Evolutionary conservation across 2,888 invertebrate species (phyloP), one percentile per base, ranked within the genome.

Genomic region (Calliopum simillimum): DNA sequence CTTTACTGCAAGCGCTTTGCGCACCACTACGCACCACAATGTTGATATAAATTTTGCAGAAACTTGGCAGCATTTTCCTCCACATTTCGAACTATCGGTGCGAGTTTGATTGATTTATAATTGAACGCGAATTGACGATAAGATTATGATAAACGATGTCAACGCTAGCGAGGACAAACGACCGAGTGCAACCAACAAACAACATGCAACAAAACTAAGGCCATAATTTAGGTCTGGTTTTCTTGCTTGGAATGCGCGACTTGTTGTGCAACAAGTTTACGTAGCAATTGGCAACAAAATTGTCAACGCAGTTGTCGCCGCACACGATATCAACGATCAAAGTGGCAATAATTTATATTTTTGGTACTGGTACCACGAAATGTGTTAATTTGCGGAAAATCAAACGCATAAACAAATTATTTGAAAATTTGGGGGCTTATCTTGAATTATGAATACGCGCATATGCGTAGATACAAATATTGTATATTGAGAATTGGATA

Each of bases 61-160:
- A 33, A 33, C 33, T 21, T 23, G 46, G 25, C 21, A 49, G 14
- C 46, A 47, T 63, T 46, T 65, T 65, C n/a, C 4, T 65, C n/a
- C 4, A 23, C 51, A 51, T 51, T 51, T 53, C 53, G 21, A 14
- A 46, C 53, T 55, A 70, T 75, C 69, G 66, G 74, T 70, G 72
- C 69, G 70, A 79, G 80, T 83, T 83, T 82, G 82, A 82, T 82
- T 82, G 83, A 82, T 82, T 82, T 82, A 82, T 83, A 82, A 82
- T 83, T 83, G 80, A 80, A 81, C 79, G 79, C 76, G 80, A 82
- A 80, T 79, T 80, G 81, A 75, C 81, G 82, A 83, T 82, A 81
- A 82, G 83, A 82, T 82, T 82, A 79, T 82, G 83, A 83, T 82
- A 82, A 82, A 81, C 78, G 78, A 44, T 44, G 58, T 33, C 25